Evolutionary conservation across 2,113 vertebrate genomes (phyloP).

Genomic region (Stegostoma tigrinum): DNA sequence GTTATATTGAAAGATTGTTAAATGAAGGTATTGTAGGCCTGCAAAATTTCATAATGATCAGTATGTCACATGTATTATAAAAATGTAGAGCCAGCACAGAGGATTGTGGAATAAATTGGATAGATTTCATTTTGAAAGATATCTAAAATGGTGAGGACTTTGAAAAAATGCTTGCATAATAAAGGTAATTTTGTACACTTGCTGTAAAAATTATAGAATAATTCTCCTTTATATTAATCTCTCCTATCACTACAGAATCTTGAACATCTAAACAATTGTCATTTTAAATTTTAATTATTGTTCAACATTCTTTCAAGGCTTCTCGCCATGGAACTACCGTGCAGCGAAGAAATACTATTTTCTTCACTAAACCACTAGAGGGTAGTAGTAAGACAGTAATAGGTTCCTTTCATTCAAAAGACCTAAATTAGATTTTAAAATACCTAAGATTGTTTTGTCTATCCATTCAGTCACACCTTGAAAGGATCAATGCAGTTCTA

Average conservation of each 20-base stretch:
- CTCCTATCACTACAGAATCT: background rate
- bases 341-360: background rate
- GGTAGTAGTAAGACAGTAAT: conserved; percentile 4
- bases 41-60: background rate
- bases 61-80: background rate
- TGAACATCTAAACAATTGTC: background rate
- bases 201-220: background rate
- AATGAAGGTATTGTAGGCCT: background rate
- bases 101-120: background rate
- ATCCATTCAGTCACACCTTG: background rate
- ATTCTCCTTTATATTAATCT: background rate
- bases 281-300: background rate
- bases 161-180: too few species aligned
- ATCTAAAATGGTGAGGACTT: background rate
- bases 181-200: background rate
- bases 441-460: background rate
- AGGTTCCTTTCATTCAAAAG: background rate
- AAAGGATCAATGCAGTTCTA: background rate
- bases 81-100: background rate
- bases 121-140: background rate
- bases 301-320: background rate
- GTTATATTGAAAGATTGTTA: background rate
- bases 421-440: background rate
- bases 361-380: conserved; percentile 21
- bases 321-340: background rate